phyloP scores from a whole-genome alignment of 2,888 invertebrate genomes.

The Sepiola atlantica region DNA sequence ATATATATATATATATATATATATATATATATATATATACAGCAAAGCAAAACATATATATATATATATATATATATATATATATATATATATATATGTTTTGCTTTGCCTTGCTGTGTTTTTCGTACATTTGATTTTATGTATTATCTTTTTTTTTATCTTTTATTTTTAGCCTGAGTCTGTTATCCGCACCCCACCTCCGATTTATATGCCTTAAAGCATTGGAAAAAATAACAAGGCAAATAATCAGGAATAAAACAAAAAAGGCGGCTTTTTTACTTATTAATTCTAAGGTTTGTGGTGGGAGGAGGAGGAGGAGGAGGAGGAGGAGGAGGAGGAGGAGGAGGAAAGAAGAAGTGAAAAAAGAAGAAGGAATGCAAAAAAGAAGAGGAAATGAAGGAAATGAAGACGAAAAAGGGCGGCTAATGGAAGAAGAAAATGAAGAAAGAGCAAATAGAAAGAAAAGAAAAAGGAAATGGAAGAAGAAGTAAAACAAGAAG shows the following conservation, averaged over 20 bases:
- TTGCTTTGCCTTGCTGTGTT: no score
- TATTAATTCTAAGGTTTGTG: not conserved
- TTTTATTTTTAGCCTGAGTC: not conserved
- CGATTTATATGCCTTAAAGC: not conserved
- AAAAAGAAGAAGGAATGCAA: not conserved
- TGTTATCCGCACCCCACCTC: not conserved
- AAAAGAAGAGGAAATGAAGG: no score
- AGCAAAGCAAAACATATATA: no score
- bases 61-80: no score
- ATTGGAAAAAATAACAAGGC: not conserved
- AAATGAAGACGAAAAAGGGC: no score
- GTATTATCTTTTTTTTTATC: not conserved
- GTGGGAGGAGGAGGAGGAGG: not conserved
- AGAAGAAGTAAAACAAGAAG: not conserved
- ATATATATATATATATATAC: no score
- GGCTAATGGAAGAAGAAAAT: accelerated
- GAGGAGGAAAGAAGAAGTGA: not conserved
- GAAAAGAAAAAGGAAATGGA: not conserved
- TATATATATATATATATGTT: not conserved
- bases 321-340: not conserved
- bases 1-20: no score
- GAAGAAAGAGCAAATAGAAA: not conserved
- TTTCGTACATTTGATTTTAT: not conserved
- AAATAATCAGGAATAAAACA: not conserved
- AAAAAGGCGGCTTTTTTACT: not conserved